Base-by-base conservation (phyloP, 2,797 vertebrate species). In the Anguilla pacifica region DNA sequence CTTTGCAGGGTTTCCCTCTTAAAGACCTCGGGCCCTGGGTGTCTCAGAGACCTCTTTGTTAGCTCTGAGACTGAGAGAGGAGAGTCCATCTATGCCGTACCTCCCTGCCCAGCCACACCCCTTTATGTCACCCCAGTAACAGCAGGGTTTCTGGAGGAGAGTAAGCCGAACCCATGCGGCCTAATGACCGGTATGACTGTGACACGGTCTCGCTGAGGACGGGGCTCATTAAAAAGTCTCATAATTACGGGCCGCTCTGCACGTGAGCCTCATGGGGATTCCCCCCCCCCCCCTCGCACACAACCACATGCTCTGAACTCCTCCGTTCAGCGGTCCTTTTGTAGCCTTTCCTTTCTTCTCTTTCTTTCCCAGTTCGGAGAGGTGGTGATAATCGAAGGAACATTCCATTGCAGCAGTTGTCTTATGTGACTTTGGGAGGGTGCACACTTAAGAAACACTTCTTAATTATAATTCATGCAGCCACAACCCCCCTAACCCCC, bases 181-280 rank as follows among this genome's bases (percentile, higher is more conserved):
- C 13, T 72, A 72, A 72, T 72, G n/a, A 72, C n/a, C 70, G n/a
- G 70, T 35, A 35, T 49, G 77, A 81, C 39, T 81, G 31, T 74
- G 5, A 2, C 70, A 15, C 15, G 10, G 31, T 11, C 39, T 81
- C 19, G 39, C 17, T 81, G 77, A 46, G 6, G 39, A 81, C 1
- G 77, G 31, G 77, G 39, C 77, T 81, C 15, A 13, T 74, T 74
- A 55, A 35, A 74, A 74, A 9, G 13, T 13, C 0, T 2, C 49
- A 43, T 81, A 49, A 81, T 81, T 81, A 25, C 77, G 2, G 77
- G 6, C 39, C 31, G 6, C 43, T 46, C 17, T 81, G 19, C 13
- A 25, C 9, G 6, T 49, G 39, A 31, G 17, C 77, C 77, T 81
- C 10, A 22, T 22, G 11, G 39, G 31, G 77, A 19, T 49, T 46